Evolutionary conservation across 2,888 invertebrate species (phyloP).

Genomic region (Noctua janthe): DNA sequence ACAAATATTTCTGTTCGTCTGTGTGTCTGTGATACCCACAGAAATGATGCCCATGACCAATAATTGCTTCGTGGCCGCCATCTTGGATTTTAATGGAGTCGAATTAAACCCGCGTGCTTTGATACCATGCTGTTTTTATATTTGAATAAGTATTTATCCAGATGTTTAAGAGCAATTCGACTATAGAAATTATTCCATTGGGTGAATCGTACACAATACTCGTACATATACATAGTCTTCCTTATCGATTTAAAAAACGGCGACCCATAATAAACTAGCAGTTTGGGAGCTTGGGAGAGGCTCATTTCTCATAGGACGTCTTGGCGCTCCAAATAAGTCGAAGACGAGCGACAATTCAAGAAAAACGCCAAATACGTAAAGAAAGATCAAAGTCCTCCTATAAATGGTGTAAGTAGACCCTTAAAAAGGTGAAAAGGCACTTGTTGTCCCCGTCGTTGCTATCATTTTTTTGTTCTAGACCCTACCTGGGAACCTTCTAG

Average conservation of each 20-base stretch:
- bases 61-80: slow-evolving; percentile 34
- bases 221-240: background rate
- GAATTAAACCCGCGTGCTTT: slow-evolving; percentile 21
- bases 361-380: no score
- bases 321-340: background rate
- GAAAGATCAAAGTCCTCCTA: no score
- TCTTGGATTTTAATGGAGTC: slow-evolving; percentile 34
- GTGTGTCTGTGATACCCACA: slow-evolving; percentile 22
- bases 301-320: background rate
- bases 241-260: background rate
- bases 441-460: no score
- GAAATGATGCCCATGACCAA: slow-evolving; percentile 16
- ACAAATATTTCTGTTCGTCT: slow-evolving; percentile 39
- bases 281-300: background rate
- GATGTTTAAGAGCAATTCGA: background rate
- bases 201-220: background rate
- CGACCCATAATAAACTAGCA: background rate
- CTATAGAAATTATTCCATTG: background rate
- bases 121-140: slow-evolving; percentile 11
- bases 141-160: background rate
- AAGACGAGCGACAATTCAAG: no score
- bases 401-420: no score
- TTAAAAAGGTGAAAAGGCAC: no score
- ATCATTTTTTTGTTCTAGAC: no score
- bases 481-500: no score